Evolutionary conservation across 2,113 vertebrate species (phyloP).

Genomic region (Gadus chalcogrammus): DNA sequence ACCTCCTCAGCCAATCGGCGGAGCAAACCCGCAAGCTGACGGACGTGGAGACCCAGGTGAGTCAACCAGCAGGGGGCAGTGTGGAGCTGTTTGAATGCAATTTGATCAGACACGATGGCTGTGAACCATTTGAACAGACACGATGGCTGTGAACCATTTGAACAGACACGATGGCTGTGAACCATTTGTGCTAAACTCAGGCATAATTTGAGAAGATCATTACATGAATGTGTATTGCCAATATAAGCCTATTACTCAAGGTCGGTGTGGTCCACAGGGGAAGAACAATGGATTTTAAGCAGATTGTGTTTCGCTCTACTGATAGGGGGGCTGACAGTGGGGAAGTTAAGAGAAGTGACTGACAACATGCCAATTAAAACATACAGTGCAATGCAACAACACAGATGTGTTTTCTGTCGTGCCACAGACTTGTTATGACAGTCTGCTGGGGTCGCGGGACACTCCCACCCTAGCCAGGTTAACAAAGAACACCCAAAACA

Average conservation of each 20-base stretch:
- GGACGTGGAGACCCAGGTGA: slow-evolving; percentile 76
- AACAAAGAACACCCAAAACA: slow-evolving; percentile 34
- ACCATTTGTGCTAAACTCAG: too few relatives aligned
- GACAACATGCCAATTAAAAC: slow-evolving; percentile 60
- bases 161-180: too few relatives aligned
- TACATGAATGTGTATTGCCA: too few relatives aligned
- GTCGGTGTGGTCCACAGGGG: slow-evolving; percentile 31
- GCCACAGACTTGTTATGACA: slow-evolving; percentile 60
- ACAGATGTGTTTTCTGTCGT: slow-evolving; percentile 59
- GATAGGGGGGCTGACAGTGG: slow-evolving; percentile 44
- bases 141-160: not conserved
- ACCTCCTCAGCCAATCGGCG: slow-evolving; percentile 72
- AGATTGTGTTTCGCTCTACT: slow-evolving; percentile 38
- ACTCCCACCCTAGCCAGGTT: too few relatives aligned
- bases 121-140: too few relatives aligned
- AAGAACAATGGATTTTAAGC: slow-evolving; percentile 31
- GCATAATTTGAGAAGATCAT: too few relatives aligned
- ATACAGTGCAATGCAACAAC: slow-evolving; percentile 50
- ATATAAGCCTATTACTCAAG: too few relatives aligned
- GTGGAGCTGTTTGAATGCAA: not conserved
- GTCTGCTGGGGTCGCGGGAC: slow-evolving; percentile 9
- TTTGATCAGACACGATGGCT: not conserved
- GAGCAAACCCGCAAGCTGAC: slow-evolving; percentile 78
- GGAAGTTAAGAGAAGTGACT: slow-evolving; percentile 34
- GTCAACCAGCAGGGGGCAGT: slow-evolving; percentile 10